Base-by-base conservation (phyloP, 2,797 vertebrate species). In the Acanthornis magna region DNA sequence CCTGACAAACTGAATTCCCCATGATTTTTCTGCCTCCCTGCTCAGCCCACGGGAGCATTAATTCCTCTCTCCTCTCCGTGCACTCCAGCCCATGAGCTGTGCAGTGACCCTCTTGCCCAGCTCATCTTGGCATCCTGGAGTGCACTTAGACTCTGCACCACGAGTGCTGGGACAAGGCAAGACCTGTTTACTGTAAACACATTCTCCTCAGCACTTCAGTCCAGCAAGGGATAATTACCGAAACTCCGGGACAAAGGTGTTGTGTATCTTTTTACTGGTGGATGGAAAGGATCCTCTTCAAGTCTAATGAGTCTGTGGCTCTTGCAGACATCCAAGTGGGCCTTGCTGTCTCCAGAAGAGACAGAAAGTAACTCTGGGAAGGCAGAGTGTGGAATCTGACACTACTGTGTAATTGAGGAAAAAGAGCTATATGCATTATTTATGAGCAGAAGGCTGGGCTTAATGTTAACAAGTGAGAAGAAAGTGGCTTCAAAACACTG, bases 381-480 rank as follows among this genome's bases (percentile, higher is more conserved):
- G 85, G 79, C 84, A 90, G 84, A 78, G 93, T 77, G 93, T 93
- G 90, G 95, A 96, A 97, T 96, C 87, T 96, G 94, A 97, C 92
- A 89, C 94, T 92, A 17, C 71, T 22, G 38, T 81, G 92, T 88
- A 94, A 93, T 77, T 92, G 89, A 93, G 96, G 97, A 95, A 97
- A 96, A 94, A 97, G 94, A 94, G 86, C 82, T 83, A 38, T 79
- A 94, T 98, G 96, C 97, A 97, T 97, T 97, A 98, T 97, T 98
- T 97, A 98, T 98, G 95, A 98, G 95, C 88, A 91, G 94, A 91
- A 65, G 80, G 95, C 96, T 90, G 91, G 88, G 95, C 96, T 94
- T 70, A 36, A 92, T 95, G 96, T 96, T 97, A 97, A 95, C 95
- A 81, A 97, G 96, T 93, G 95, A 97, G 96, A 95, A 95, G 91